These are phyloP conservation scores for Clarias fuscus DNA, from an alignment of 2,797 vertebrate genomes.

Conservation along the genomic window DNA sequence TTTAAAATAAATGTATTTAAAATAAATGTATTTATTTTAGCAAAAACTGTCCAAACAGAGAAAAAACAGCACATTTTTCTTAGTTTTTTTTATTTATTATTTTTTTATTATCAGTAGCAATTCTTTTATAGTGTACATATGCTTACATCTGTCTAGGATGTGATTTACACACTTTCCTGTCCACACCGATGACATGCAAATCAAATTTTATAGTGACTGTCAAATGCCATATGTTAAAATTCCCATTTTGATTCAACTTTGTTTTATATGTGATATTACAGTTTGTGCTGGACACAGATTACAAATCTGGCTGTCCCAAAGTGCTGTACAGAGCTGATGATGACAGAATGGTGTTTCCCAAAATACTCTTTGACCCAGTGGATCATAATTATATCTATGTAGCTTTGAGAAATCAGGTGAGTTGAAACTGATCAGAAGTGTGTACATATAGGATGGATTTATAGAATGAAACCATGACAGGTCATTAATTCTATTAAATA, in stretches of 20 bases:
- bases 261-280: slow-evolving; percentile 46
- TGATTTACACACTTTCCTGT: neutral
- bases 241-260: neutral
- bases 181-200: neutral
- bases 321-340: slow-evolving; percentile 65
- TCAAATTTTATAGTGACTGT: neutral
- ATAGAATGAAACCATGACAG: neutral
- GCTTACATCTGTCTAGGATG: neutral
- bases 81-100: neutral
- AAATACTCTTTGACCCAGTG: slow-evolving; percentile 63
- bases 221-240: neutral
- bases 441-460: neutral
- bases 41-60: neutral
- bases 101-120: neutral
- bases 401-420: slow-evolving; percentile 65
- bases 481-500: neutral
- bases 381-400: slow-evolving; percentile 66
- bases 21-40: too few species aligned
- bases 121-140: neutral
- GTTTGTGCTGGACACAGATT: slow-evolving; percentile 67
- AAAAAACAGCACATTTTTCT: neutral
- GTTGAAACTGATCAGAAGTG: neutral
- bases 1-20: too few species aligned
- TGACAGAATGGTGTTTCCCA: slow-evolving; percentile 61
- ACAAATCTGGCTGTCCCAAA: slow-evolving; percentile 57